Base-by-base conservation (phyloP, 2,113 vertebrate genomes). In the Zapornia atra region DNA sequence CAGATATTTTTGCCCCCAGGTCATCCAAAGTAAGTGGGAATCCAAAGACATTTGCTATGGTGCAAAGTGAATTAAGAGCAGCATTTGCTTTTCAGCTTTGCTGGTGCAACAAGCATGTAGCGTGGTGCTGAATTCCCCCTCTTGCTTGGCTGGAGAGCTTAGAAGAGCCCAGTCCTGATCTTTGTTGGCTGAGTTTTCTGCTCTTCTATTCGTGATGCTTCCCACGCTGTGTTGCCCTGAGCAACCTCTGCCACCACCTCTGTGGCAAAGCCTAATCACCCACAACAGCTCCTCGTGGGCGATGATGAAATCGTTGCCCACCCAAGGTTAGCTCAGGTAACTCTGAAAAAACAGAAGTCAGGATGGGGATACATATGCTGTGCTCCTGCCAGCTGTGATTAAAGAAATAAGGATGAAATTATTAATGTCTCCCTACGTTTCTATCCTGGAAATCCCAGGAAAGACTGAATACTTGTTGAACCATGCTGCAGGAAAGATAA, bases 21-120 rank as follows among this genome's bases (percentile, higher is more conserved):
- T 18, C 31, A 61, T 8, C 7, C 36, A 11, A 2, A 26, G 20
- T 6, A 33, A 56, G 63, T 8, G 9, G 15, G 50, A 59, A 80
- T 26, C 40, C 10, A 15, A 60, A 71, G 36, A 6, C 4, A 15
- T 77, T 57, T 71, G 15, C 20, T 26, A 3, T 1, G 4, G 12
- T n/a, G 31, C 9, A 33, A 17, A n/a, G 15, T 6, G 7, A 75
- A 56, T 4, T 1, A 56, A 25, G 12, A 73, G 11, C 20, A 90
- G 44, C 6, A 46, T 85, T 59, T 73, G 19, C 22, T 17, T 69
- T 69, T 46, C 1, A 3, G 53, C 26, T 71, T 40, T 46, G 34
- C 11, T 40, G 53, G 26, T 36, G n/a, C 34, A 44, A 31, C 8
- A 20, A 26, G 2, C 0, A 1, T 8, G 31, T 20, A 68, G 66